These are phyloP conservation scores for Augochlora pura DNA, from an alignment of 1,140 invertebrate genomes.

Conservation along the genomic window DNA sequence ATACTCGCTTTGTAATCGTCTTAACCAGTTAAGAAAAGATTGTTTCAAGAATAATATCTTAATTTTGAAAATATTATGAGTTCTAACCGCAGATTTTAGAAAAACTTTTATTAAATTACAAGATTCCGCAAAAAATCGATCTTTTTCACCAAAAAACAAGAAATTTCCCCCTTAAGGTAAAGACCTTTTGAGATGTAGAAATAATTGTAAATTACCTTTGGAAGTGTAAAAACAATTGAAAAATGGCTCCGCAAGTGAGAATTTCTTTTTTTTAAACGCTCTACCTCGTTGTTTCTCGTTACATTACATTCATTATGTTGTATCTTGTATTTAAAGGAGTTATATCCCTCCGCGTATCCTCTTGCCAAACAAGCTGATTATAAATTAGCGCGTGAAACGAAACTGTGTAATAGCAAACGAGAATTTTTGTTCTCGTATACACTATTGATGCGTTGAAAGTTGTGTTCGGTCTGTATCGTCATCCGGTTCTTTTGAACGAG, in stretches of 20 bases:
- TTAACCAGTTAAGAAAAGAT: too few relatives aligned
- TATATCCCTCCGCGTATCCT: not conserved
- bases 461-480: constrained; percentile 5
- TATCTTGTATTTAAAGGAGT: not conserved
- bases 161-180: too few relatives aligned
- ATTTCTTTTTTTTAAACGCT: not conserved
- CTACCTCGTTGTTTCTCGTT: not conserved
- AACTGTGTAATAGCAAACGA: not conserved
- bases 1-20: too few relatives aligned
- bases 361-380: not conserved
- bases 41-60: too few relatives aligned
- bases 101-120: too few relatives aligned
- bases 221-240: too few relatives aligned
- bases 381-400: not conserved
- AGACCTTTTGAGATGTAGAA: too few relatives aligned
- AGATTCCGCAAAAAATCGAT: too few relatives aligned
- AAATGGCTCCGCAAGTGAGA: not conserved
- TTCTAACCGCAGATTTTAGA: too few relatives aligned
- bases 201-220: too few relatives aligned
- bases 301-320: constrained; percentile 1
- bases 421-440: not conserved
- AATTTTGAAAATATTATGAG: too few relatives aligned
- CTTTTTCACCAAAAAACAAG: too few relatives aligned
- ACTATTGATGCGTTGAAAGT: not conserved
- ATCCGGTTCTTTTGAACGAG: not conserved